Conservation (phyloP, 1,140 invertebrate genomes). For the Orchesella cincta region DNA sequence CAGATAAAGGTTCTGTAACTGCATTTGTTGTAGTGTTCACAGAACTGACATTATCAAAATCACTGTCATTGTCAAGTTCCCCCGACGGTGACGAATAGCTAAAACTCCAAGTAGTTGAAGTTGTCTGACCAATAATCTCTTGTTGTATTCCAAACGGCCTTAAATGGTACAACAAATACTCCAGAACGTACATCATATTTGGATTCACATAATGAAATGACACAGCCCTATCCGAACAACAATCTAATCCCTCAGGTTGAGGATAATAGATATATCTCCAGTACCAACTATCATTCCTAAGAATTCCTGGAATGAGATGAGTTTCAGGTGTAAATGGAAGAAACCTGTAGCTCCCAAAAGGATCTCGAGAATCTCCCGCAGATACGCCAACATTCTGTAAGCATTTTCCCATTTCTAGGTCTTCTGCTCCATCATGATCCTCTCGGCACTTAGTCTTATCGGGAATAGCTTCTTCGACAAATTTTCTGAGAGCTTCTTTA, state of each 20-base stretch:
- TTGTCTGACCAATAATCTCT: too few relatives aligned
- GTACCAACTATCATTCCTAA: constrained; percentile 90
- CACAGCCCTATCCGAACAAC: background rate
- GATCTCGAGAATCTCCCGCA: constrained; percentile 83
- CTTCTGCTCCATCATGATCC: constrained; percentile 58
- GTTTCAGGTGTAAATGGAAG: constrained; percentile 89
- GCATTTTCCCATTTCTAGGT: constrained; percentile 61
- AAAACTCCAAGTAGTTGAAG: too few relatives aligned
- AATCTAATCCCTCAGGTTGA: constrained; percentile 54
- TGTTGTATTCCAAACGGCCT: background rate
- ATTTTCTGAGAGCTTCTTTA: constrained; percentile 50
- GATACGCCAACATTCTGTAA: constrained; percentile 64
- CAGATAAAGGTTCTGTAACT: too few relatives aligned
- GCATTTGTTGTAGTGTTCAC: too few relatives aligned
- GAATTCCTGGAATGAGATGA: constrained; percentile 82
- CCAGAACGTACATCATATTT: background rate
- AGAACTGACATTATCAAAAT: too few relatives aligned
- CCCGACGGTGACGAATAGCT: too few relatives aligned
- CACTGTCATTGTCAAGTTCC: too few relatives aligned
- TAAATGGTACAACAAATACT: background rate
- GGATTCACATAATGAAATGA: background rate
- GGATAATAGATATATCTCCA: constrained; percentile 93
- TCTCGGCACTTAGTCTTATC: constrained; percentile 52
- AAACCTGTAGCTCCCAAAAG: constrained; percentile 79
- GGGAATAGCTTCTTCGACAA: constrained; percentile 52